Base-by-base conservation (phyloP, 2,113 vertebrate genomes). In the Azemiops feae region DNA sequence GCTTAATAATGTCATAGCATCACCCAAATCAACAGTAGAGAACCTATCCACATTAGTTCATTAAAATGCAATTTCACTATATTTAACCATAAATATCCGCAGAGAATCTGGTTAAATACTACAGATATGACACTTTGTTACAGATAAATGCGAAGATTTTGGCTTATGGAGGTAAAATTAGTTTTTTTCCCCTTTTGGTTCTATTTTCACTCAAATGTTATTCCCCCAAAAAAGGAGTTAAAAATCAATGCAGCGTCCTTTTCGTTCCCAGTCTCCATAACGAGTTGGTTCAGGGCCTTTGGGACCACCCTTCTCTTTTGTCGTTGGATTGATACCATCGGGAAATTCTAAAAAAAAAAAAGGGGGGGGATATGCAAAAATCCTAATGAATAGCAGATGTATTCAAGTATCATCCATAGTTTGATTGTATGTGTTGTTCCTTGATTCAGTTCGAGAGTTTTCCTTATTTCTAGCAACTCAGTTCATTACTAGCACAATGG, bases 221-320 rank as follows among this genome's bases (percentile, higher is more conserved):
- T 89, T 43, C 74, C 88, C 57, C 88, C 45, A 91, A 91, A 39
- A 57, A 91, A 85, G 92, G 52, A 95, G 7, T 74, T 98, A 99
- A 96, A 99, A 99, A 97, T 99, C 99, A 95, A 99, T 98, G 96
- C 99, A 99, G 92, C 99, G 99, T 92, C 99, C 99, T 97, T 99
- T 99, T 95, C 99, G 98, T 95, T 99, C 99, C 99, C 99, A 99
- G 89, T 99, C 99, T 95, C 99, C 99, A 0, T 98, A 99, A 91
- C 99, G 98, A 1, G 99, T 99, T 92, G 99, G 99, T 97, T 99
- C 99, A 14, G 98, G 99, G 91, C 99, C 99, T 94, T 96, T 98
- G 43, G 99, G 99, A 91, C 99, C 99, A 86, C 98, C 98, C 88
- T 97, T 98, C 96, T 99, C 99, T 96, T 99, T 99, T 92, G 99